A percentile compares a stretch with the other conserved stretches of the same genome.
Conservation (phyloP, 1,140 invertebrate genomes). For the Stegodyphus dumicola region DNA sequence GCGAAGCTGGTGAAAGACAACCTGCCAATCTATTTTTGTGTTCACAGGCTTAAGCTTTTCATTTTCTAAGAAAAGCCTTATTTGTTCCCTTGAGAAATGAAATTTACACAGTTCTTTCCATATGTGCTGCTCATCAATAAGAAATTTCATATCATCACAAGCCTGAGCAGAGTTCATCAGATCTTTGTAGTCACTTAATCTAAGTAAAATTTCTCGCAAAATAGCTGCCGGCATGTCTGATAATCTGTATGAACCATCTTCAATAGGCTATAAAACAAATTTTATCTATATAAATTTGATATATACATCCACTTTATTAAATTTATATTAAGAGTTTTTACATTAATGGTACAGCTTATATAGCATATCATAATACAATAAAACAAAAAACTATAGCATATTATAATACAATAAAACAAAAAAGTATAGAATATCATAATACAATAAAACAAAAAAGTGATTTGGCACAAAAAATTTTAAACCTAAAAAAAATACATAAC, state of each 20-base stretch:
- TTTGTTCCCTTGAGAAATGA: conserved; percentile 90
- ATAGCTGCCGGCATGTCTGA: conserved; percentile 93
- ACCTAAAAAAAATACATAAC: too few species aligned
- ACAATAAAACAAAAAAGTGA: too few species aligned
- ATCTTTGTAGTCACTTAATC: conserved; percentile 91
- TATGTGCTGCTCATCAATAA: conserved; percentile 88
- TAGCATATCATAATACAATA: too few species aligned
- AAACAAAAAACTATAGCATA: too few species aligned
- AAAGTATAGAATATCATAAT: too few species aligned
- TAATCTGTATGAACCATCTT: conserved; percentile 84
- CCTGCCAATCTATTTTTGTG: conserved; percentile 75
- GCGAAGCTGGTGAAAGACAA: conserved; percentile 79
- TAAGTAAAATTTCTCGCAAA: conserved; percentile 87
- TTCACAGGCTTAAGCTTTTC: conserved; percentile 28
- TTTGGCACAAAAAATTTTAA: too few species aligned
- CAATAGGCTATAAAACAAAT: conserved; percentile 76
- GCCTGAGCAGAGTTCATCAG: conserved; percentile 80
- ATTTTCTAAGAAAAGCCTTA: conserved; percentile 66
- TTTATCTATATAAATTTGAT: neutral
- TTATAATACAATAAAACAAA: too few species aligned
- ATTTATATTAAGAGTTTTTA: too few species aligned
- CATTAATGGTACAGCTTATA: too few species aligned
- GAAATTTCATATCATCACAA: conserved; percentile 78
- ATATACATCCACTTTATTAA: too few species aligned
- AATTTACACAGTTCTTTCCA: conserved; percentile 92